Evolutionary conservation across 2,888 invertebrate species (phyloP).

Genomic region (Exephanes ischioxanthus): DNA sequence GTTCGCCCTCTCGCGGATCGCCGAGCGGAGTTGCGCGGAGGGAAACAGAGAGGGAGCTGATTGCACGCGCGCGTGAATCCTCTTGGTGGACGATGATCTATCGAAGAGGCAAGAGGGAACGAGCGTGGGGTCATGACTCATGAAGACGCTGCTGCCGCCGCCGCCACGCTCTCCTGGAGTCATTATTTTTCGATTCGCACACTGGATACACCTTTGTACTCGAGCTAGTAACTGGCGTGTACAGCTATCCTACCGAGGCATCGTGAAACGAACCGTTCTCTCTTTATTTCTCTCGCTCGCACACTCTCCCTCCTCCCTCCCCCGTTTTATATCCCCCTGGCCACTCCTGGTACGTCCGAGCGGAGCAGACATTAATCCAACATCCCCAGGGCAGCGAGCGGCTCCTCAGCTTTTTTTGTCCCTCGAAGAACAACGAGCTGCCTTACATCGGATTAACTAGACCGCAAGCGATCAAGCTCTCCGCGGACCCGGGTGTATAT

Average conservation of each 20-base stretch:
- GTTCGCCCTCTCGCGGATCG: neutral
- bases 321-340: conserved; percentile 21
- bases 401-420: conserved; percentile 59
- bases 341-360: conserved; percentile 36
- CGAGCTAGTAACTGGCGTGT: conserved; percentile 55
- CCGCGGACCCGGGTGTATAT: conserved; percentile 3
- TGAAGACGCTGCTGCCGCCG: conserved; percentile 72
- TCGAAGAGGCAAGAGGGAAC: conserved; percentile 71
- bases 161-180: conserved; percentile 62
- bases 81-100: conserved; percentile 77
- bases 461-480: conserved; percentile 66
- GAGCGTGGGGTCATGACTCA: conserved; percentile 75
- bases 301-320: neutral
- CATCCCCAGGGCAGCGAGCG: conserved; percentile 63
- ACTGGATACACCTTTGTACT: conserved; percentile 71
- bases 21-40: neutral
- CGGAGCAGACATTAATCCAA: conserved; percentile 64
- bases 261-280: conserved; percentile 44
- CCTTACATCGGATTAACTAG: conserved; percentile 68
- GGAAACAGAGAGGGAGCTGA: conserved; percentile 73
- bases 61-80: conserved; percentile 79
- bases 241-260: conserved; percentile 56
- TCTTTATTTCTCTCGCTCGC: conserved; percentile 11
- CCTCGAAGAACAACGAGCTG: conserved; percentile 66
- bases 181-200: conserved; percentile 71